Percentiles rank a stretch among this genome's conserved stretches.
Evolutionary conservation across 2,113 vertebrate genomes (phyloP).

Genomic region (Cygnus buccinator): DNA sequence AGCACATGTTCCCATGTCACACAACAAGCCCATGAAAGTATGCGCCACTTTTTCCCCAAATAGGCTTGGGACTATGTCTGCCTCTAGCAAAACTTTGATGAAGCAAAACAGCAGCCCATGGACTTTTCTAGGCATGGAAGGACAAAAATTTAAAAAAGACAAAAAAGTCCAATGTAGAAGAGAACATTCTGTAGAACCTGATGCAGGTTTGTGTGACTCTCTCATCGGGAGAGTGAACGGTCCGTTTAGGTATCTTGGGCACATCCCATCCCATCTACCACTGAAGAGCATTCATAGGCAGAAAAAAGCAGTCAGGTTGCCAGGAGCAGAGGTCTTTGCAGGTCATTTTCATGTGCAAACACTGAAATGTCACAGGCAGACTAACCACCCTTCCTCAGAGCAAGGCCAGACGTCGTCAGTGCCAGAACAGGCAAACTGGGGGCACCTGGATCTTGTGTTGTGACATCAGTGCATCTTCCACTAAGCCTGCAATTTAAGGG

Average conservation of each 20-base stretch:
- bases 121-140: background rate
- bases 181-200: background rate
- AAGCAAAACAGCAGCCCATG: background rate
- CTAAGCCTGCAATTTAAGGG: background rate
- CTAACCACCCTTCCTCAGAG: background rate
- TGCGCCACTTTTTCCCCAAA: background rate
- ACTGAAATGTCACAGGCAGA: background rate
- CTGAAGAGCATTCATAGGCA: background rate
- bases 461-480: background rate
- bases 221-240: accelerated
- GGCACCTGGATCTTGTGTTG: background rate
- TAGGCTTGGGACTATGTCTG: background rate
- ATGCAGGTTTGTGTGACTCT: background rate
- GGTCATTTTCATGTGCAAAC: background rate
- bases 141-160: background rate
- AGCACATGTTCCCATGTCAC: accelerated
- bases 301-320: background rate
- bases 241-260: background rate
- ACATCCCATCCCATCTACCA: background rate
- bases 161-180: background rate
- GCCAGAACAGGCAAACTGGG: background rate
- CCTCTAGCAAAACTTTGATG: background rate
- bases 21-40: background rate
- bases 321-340: background rate
- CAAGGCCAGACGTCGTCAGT: background rate